phyloP scores from a whole-genome alignment of 2,888 invertebrate genomes.

The Agrotis puta region DNA sequence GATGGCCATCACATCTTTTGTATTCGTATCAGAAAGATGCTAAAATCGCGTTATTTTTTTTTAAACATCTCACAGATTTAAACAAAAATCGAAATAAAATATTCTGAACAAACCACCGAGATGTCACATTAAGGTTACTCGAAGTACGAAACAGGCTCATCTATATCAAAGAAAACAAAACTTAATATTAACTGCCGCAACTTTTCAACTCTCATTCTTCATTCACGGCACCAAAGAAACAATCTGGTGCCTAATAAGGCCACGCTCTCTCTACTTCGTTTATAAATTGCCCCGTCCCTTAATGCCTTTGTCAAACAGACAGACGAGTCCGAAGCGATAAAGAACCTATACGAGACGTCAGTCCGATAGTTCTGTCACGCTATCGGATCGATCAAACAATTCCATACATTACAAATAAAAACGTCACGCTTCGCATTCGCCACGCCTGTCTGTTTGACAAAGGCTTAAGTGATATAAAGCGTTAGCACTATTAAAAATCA shows the following conservation, averaged over 20 bases:
- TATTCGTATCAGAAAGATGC: too few relatives aligned
- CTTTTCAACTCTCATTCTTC: conserved; percentile 55
- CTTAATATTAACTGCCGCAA: conserved; percentile 61
- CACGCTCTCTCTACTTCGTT: conserved; percentile 45
- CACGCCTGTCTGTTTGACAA: too few relatives aligned
- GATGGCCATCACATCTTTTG: too few relatives aligned
- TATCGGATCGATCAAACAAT: too few relatives aligned
- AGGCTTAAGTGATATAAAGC: conserved; percentile 67
- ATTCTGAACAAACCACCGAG: conserved; percentile 20
- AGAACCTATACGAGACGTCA: too few relatives aligned
- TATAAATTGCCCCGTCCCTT: conserved; percentile 65
- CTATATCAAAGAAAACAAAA: conserved; percentile 59
- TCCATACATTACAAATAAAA: too few relatives aligned
- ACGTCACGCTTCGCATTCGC: too few relatives aligned
- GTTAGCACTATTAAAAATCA: conserved; percentile 57
- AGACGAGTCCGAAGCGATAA: too few relatives aligned
- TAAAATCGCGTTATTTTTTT: too few relatives aligned
- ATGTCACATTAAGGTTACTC: conserved; percentile 33
- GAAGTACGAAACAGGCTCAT: conserved; percentile 43
- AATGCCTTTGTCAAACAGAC: too few relatives aligned
- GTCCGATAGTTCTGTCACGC: too few relatives aligned
- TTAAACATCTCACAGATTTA: too few relatives aligned
- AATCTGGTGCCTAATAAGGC: conserved; percentile 58
- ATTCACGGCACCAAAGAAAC: conserved; percentile 56
- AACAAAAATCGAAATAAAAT: conserved; percentile 20